Evolutionary conservation across 2,797 vertebrate species (phyloP), one percentile per base, ranked within the genome.

Genomic region (Betta splendens): DNA sequence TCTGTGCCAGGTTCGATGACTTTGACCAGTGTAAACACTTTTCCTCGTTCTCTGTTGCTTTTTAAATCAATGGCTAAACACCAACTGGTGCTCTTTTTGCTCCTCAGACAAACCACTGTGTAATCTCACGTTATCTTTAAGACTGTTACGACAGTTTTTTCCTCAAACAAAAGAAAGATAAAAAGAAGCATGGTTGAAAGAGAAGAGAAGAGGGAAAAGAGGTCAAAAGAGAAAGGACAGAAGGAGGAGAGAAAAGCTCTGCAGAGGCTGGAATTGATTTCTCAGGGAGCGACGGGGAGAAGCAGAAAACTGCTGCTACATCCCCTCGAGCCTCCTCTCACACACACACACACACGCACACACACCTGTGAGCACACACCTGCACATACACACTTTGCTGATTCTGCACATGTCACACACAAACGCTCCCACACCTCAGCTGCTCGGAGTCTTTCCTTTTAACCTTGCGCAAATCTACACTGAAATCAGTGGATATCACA

Each of bases 221-320:
- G 17, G 40, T 37, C 11, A 10, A 50, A 55, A 47, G n/a, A 73
- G 60, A 53, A 47, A 67, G 51, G 54, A 65, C 35, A 36, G 16
- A 17, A 71, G 49, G 38, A 49, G 51, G 38, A 56, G 55, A 57
- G 26, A 42, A 79, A 69, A 68, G 44, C 68, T 77, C 71, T 75
- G 55, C 71, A 61, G 80, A 69, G 72, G 64, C 70, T 82, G 75
- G 72, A 82, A 77, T 80, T 77, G 64, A 86, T 86, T 87, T 83
- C 77, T 77, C 67, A 69, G 72, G 61, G 84, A 82, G 72, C 42
- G 4, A 79, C 39, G 11, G 26, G 76, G 61, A 82, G 67, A 22
- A 66, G 77, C 65, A 69, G 72, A 79, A 77, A 72, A 58, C 75
- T 75, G 72, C 77, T 66, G 61, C 68, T 58, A 43, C 54, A 44